Evolutionary conservation across 2,888 invertebrate species (phyloP).

Genomic region (Xestia rhomboidea): DNA sequence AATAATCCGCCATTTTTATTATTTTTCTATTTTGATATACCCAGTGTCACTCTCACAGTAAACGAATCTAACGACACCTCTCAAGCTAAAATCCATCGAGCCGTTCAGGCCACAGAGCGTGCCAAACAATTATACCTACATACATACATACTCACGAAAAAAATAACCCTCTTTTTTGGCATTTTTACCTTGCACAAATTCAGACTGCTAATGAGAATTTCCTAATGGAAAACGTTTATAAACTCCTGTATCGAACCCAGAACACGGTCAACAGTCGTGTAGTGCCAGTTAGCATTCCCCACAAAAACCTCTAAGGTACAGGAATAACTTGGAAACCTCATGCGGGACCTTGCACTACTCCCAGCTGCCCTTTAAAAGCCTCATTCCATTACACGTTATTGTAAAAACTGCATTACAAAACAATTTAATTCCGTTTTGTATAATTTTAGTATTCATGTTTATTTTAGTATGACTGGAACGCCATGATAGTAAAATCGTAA

Average conservation of each 20-base stretch:
- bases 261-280: not conserved
- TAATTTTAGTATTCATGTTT: not conserved
- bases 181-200: not conserved
- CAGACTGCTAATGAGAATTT: not conserved
- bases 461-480: not conserved
- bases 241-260: not conserved
- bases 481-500: constrained; percentile 6
- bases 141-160: too few species aligned
- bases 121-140: too few species aligned
- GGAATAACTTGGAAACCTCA: not conserved
- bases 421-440: not conserved
- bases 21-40: too few species aligned
- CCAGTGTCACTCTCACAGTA: too few species aligned
- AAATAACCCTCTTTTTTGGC: too few species aligned
- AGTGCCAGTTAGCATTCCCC: not conserved
- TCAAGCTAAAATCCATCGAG: too few species aligned
- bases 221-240: not conserved
- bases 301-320: not conserved
- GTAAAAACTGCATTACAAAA: constrained; percentile 9
- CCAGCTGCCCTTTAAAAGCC: not conserved
- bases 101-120: too few species aligned
- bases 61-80: too few species aligned
- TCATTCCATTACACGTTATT: not conserved
- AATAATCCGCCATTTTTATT: too few species aligned
- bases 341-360: not conserved